A percentile compares a stretch with the other conserved stretches of the same genome.
Evolutionary conservation across 2,797 vertebrate genomes (phyloP).

Genomic region (Selene dorsalis): DNA sequence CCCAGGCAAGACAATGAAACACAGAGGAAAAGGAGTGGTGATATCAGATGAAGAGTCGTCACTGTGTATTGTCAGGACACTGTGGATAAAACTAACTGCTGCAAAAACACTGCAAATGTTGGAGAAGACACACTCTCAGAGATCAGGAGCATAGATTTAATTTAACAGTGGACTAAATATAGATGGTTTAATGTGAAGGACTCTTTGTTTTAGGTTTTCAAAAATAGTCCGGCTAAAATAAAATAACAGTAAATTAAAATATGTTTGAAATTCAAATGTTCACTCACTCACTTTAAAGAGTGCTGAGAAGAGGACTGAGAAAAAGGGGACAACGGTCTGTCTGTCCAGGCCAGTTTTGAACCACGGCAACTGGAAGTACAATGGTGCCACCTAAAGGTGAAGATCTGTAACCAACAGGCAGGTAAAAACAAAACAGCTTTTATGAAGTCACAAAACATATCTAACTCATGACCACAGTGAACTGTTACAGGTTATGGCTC

Average conservation of each 20-base stretch:
- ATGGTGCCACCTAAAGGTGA: slow-evolving; percentile 58
- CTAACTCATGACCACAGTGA: not conserved
- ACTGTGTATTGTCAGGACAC: not conserved
- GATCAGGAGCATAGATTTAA: slow-evolving; percentile 42
- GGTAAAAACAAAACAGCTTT: not conserved
- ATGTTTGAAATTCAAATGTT: slow-evolving; percentile 65
- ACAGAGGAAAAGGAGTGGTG: slow-evolving; percentile 18
- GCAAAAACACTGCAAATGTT: slow-evolving; percentile 14
- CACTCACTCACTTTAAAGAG: slow-evolving; percentile 16
- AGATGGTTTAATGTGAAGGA: slow-evolving; percentile 30
- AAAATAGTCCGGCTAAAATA: slow-evolving; percentile 49
- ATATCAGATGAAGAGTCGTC: slow-evolving; percentile 27
- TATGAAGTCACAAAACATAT: not conserved
- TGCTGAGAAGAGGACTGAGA: not conserved
- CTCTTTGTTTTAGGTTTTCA: slow-evolving; percentile 36
- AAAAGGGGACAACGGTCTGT: not conserved
- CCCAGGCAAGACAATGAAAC: slow-evolving; percentile 39
- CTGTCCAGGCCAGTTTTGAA: not conserved
- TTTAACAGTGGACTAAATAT: slow-evolving; percentile 61
- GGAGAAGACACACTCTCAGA: slow-evolving; percentile 23
- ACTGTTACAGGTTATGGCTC: not conserved
- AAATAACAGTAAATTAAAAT: slow-evolving; percentile 56
- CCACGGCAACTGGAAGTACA: slow-evolving; percentile 12
- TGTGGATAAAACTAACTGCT: not conserved
- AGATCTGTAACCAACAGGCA: no score